Conservation (phyloP, 2,113 vertebrate species). For the Brevimyrus niger region DNA sequence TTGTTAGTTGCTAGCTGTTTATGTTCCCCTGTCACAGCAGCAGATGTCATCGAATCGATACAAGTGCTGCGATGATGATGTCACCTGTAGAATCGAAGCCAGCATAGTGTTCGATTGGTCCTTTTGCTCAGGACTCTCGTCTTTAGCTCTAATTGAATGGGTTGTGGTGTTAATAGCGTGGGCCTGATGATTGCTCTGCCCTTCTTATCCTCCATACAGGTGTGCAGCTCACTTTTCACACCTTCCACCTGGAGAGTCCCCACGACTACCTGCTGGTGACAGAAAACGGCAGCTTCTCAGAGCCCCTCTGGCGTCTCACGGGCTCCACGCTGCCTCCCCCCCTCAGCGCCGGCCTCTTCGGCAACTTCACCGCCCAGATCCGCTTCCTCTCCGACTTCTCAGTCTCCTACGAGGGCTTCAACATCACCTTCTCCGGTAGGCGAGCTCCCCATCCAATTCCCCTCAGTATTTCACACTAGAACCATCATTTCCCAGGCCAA, state of each 20-base stretch:
- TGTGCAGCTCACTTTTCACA: constrained; percentile 94
- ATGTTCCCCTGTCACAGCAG: neutral
- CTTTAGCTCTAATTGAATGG: neutral
- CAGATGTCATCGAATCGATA: neutral
- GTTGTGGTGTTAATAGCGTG: neutral
- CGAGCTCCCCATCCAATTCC: accelerated
- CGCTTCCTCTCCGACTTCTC: constrained; percentile 97
- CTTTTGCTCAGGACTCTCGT: neutral
- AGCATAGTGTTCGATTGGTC: neutral
- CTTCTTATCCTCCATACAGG: constrained; percentile 51
- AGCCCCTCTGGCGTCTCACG: constrained; percentile 81
- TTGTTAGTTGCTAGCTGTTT: neutral
- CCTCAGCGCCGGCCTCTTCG: constrained; percentile 86
- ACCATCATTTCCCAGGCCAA: neutral
- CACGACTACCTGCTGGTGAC: constrained; percentile 92
- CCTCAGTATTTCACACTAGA: neutral
- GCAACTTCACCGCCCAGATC: constrained; percentile 93
- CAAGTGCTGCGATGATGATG: neutral
- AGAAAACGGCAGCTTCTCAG: constrained; percentile 84
- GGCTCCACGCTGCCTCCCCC: constrained; percentile 83
- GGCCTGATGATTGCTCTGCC: neutral
- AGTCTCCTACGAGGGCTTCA: constrained; percentile 97
- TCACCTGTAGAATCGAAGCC: neutral
- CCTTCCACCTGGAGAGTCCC: constrained; percentile 91
- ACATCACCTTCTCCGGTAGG: constrained; percentile 95